Evolutionary conservation across 1,140 invertebrate species (phyloP).

Genomic region (Leptinotarsa texana): DNA sequence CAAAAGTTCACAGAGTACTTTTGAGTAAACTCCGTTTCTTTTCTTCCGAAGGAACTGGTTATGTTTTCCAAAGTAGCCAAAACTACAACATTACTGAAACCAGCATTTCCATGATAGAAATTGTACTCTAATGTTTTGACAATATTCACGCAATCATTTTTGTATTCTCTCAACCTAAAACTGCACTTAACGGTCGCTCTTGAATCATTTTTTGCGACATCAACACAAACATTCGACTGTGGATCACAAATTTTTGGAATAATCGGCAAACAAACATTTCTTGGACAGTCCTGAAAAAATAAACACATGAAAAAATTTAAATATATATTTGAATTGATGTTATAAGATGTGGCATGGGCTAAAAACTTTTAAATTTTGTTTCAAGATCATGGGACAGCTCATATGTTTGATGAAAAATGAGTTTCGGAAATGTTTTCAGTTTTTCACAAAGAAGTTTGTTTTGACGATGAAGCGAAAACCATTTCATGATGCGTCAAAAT

Average conservation of each 20-base stretch:
- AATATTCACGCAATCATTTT: conserved; percentile 47
- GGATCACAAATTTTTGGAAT: conserved; percentile 55
- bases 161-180: conserved; percentile 31
- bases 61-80: conserved; percentile 57
- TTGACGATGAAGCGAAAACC: too few relatives aligned
- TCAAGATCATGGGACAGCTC: too few relatives aligned
- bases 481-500: too few relatives aligned
- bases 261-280: conserved; percentile 58
- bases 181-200: conserved; percentile 33
- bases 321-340: too few relatives aligned
- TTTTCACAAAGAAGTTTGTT: too few relatives aligned
- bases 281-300: conserved; percentile 54
- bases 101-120: conserved; percentile 62
- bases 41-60: conserved; percentile 36
- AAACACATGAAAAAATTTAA: conserved; percentile 20
- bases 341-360: too few relatives aligned
- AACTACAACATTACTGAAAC: conserved; percentile 57
- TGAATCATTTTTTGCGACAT: conserved; percentile 39
- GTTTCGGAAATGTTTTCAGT: too few relatives aligned
- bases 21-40: conserved; percentile 56
- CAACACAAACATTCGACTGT: conserved; percentile 45
- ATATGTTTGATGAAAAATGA: too few relatives aligned
- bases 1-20: conserved; percentile 58
- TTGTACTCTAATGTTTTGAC: conserved; percentile 59
- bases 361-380: too few relatives aligned